Evolutionary conservation across 2,888 invertebrate species (phyloP), one percentile per base, ranked within the genome.

Genomic region (Lomographa bimaculata): DNA sequence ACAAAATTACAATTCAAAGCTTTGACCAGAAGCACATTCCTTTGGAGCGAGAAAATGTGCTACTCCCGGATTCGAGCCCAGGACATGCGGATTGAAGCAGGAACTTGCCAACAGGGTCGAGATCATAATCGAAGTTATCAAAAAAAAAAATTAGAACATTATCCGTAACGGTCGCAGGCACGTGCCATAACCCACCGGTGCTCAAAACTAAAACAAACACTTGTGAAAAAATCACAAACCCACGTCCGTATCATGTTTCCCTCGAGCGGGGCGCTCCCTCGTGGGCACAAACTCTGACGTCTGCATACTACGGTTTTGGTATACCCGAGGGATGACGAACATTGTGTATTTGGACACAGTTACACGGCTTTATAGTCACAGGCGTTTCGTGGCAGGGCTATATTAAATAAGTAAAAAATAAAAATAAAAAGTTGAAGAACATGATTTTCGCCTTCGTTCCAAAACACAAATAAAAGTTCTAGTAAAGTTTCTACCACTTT

Each of bases 241-340:
- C 27, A 32, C 32, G 21, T 33, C 42, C 42, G 42, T 43, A 43
- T 43, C 36, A 32, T 26, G 36, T 30, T 7, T 28, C 40, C 34
- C 33, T 14, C 9, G 28, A 23, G 33, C 29, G 30, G 29, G 23
- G 32, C 14, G 44, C 41, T 55, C 63, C 64, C 65, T 0, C 21
- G 2, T 53, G 62, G 41, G 30, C 24, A 17, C 11, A 41, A 58
- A 66, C 74, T 77, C 75, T 78, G 77, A 79, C 73, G 76, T 78
- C 71, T 70, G 64, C 51, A 52, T 62, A 50, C 60, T 47, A 46
- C 50, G 21, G 50, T 58, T 61, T 54, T 53, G 41, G 64, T 59
- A 54, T 52, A 60, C 71, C 63, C 71, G 34, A 17, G 36, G 36
- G 39, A 33, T 27, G 19, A 3, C 14, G 8, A 6, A 5, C 18